Base-by-base conservation (phyloP, 1,140 invertebrate genomes). In the Drosophila nasuta region DNA sequence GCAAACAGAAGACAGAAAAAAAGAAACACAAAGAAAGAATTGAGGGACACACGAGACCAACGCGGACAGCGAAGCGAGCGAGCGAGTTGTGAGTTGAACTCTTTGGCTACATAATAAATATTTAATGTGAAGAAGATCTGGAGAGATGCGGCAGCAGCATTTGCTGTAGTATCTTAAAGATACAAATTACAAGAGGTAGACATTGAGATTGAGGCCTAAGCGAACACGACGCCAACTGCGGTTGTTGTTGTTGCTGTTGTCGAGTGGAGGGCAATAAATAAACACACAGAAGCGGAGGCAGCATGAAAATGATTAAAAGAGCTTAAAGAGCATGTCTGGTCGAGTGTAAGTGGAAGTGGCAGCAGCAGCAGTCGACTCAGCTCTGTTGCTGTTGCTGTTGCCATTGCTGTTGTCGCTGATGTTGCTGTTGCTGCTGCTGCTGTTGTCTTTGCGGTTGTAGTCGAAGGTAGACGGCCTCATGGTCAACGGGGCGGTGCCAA, bases 261-360 rank as follows among this genome's bases (percentile, higher is more conserved):
- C 62, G 68, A 72, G 64, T 68, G 75, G 68, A 75, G 60, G 65
- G 68, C 75, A 82, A 86, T 87, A 86, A 85, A 85, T 85, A 85
- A 85, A 85, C 75, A 86, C 68, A 73, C 81, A 76, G 74, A 71
- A 60, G 70, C 75, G 64, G 60, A 67, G 67, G 82, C 79, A 87
- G 82, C 82, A 87, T 87, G 73, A 89, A 88, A 88, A 87, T 87
- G 83, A 88, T 89, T 89, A 85, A 88, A 88, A 89, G 85, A 89
- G 77, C 83, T 89, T 74, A 85, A 89, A 89, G 85, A 88, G 78
- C 82, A 85, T 86, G 82, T 81, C 74, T 73, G 75, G 33, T 71
- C 59, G 59, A 58, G 58, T 73, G 74, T 60, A 72, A 66, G 74
- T 75, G 73, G 73, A 64, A 75, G 67, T 71, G 59, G 69, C 69